Evolutionary conservation across 2,797 vertebrate species (phyloP).

Genomic region (Pseudomugil tenellus): DNA sequence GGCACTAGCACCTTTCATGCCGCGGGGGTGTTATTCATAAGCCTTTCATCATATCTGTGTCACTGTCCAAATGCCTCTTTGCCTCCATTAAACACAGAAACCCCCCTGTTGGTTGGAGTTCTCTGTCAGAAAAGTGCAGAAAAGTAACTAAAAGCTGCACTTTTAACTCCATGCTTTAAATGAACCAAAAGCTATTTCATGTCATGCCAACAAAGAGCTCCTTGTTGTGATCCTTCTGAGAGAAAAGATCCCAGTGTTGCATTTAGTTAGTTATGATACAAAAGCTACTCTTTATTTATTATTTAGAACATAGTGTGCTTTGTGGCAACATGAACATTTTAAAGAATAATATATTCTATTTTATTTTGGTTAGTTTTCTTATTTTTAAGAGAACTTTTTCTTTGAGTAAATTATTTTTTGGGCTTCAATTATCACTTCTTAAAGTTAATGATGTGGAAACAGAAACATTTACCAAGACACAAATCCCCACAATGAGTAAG

Average conservation of each 20-base stretch:
- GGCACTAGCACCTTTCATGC: constrained; percentile 10
- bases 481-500: too few species aligned
- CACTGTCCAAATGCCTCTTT: constrained; percentile 45
- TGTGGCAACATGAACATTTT: too few species aligned
- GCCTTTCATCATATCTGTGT: constrained; percentile 55
- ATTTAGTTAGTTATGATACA: constrained; percentile 12
- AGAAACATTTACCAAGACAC: too few species aligned
- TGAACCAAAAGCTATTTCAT: constrained; percentile 10
- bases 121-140: constrained; percentile 13
- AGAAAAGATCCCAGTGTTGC: constrained; percentile 1
- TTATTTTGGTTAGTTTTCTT: too few species aligned
- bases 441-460: too few species aligned
- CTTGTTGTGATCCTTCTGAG: constrained; percentile 1
- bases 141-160: constrained; percentile 17
- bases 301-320: too few species aligned
- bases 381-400: neutral
- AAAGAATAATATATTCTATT: too few species aligned
- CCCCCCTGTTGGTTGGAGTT: constrained; percentile 24
- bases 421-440: too few species aligned
- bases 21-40: neutral
- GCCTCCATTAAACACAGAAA: constrained; percentile 47
- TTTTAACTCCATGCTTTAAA: constrained; percentile 26
- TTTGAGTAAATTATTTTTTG: too few species aligned
- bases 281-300: neutral
- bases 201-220: constrained; percentile 6